Percentiles rank a stretch among this genome's conserved stretches.
phyloP scores from a whole-genome alignment of 2,888 invertebrate species.

The Drosophila recens region DNA sequence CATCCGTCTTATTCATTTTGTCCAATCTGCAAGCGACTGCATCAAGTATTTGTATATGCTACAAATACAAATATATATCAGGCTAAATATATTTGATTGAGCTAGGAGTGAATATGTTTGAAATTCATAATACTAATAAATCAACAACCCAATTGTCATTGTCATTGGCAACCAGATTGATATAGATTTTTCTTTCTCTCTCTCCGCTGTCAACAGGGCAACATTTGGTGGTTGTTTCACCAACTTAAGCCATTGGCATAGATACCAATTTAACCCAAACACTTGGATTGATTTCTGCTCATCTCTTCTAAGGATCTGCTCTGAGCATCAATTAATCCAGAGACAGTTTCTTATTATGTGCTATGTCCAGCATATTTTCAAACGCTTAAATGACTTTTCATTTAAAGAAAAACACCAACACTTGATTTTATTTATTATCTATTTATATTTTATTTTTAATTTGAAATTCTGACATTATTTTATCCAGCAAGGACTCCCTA shows the following conservation, averaged over 20 bases:
- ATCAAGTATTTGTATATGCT: conserved; percentile 7
- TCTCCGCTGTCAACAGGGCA: conserved; percentile 19
- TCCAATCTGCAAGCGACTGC: conserved; percentile 5
- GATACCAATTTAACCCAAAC: no score
- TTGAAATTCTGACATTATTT: no score
- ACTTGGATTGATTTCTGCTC: no score
- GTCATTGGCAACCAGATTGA: conserved; percentile 47
- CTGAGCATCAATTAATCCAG: no score
- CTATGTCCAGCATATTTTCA: no score
- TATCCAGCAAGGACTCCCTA: no score
- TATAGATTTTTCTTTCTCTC: neutral
- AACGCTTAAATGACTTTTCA: no score
- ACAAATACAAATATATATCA: conserved; percentile 9
- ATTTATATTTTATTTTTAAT: no score
- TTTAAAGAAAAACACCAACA: no score
- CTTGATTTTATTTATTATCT: no score
- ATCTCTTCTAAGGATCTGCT: no score
- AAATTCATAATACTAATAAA: conserved; percentile 2
- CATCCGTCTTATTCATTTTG: conserved; percentile 66
- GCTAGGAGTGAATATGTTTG: conserved; percentile 14
- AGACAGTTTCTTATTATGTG: no score
- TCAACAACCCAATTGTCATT: conserved; percentile 36
- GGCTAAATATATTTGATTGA: conserved; percentile 6
- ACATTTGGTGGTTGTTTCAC: conserved; percentile 17
- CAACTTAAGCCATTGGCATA: neutral